Percentiles rank a stretch among this genome's conserved stretches.
phyloP scores from a whole-genome alignment of 2,888 invertebrate genomes.

The Carcina quercana region DNA sequence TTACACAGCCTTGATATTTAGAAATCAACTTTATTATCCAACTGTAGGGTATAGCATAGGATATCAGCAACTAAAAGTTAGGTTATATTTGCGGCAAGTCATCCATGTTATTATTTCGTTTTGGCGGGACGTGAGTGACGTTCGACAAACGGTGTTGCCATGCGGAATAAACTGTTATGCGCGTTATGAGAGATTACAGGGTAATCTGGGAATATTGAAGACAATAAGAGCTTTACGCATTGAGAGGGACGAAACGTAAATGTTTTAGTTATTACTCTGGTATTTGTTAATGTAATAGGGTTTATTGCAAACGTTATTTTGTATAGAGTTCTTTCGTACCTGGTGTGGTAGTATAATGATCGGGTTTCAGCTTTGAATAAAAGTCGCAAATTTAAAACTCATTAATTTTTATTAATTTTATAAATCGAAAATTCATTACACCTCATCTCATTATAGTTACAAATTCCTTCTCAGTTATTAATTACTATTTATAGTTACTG shows the following conservation, averaged over 20 bases:
- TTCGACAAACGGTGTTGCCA: slow-evolving; percentile 66
- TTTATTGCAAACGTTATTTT: no score
- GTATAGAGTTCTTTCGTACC: no score
- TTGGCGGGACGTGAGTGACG: slow-evolving; percentile 68
- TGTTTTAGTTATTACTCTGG: no score
- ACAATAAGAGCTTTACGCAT: slow-evolving; percentile 66
- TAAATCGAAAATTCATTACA: slow-evolving; percentile 73
- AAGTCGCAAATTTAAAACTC: slow-evolving; percentile 50
- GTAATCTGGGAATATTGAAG: slow-evolving; percentile 74
- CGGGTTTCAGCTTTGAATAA: no score
- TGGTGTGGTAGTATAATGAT: no score
- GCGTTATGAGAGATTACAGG: slow-evolving; percentile 69
- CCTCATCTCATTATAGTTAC: slow-evolving; percentile 64
- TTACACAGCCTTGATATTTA: slow-evolving; percentile 4
- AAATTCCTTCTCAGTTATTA: slow-evolving; percentile 67
- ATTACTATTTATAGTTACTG: slow-evolving; percentile 58
- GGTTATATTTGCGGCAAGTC: slow-evolving; percentile 16
- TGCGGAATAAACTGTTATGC: slow-evolving; percentile 72
- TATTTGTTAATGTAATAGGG: no score
- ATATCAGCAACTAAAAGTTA: slow-evolving; percentile 15
- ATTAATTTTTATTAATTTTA: slow-evolving; percentile 73
- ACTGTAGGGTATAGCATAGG: slow-evolving; percentile 19
- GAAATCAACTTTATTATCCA: slow-evolving; percentile 20
- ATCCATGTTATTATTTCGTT: slow-evolving; percentile 67
- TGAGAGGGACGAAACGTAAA: slow-evolving; percentile 34